Evolutionary conservation across 2,888 invertebrate species (phyloP).

Genomic region (Drosophila affinis): DNA sequence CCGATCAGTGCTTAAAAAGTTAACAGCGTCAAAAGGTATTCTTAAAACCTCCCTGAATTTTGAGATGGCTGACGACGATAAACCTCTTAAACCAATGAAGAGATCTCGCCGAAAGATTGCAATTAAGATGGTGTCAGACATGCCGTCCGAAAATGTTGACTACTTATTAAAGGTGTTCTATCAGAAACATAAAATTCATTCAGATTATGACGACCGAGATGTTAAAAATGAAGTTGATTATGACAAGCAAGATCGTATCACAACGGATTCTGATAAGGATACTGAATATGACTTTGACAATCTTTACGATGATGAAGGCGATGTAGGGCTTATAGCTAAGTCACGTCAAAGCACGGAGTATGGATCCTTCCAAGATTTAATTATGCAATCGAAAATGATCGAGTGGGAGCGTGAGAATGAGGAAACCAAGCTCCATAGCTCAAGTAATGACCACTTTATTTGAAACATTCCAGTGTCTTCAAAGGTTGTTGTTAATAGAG

Average conservation of each 20-base stretch:
- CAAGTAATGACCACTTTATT: conserved; percentile 60
- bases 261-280: conserved; percentile 45
- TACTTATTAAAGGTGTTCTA: conserved; percentile 71
- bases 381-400: conserved; percentile 71
- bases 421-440: conserved; percentile 67
- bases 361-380: conserved; percentile 78
- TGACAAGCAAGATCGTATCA: conserved; percentile 20
- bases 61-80: conserved; percentile 64
- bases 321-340: conserved; percentile 63
- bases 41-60: conserved; percentile 74
- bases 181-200: conserved; percentile 59
- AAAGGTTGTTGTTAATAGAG: not conserved
- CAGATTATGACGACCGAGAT: conserved; percentile 22
- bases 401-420: conserved; percentile 71
- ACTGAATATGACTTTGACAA: conserved; percentile 75
- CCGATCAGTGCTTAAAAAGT: conserved; percentile 50
- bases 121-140: conserved; percentile 75
- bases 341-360: conserved; percentile 69
- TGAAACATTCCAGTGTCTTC: conserved; percentile 24
- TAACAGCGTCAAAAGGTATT: conserved; percentile 56
- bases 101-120: conserved; percentile 74
- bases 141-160: conserved; percentile 73
- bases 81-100: conserved; percentile 53
- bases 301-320: conserved; percentile 77
- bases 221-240: conserved; percentile 47